A percentile compares a stretch with the other conserved stretches of the same genome.
phyloP scores from a whole-genome alignment of 2,888 invertebrate species.

The Caenorhabditis imperialis region DNA sequence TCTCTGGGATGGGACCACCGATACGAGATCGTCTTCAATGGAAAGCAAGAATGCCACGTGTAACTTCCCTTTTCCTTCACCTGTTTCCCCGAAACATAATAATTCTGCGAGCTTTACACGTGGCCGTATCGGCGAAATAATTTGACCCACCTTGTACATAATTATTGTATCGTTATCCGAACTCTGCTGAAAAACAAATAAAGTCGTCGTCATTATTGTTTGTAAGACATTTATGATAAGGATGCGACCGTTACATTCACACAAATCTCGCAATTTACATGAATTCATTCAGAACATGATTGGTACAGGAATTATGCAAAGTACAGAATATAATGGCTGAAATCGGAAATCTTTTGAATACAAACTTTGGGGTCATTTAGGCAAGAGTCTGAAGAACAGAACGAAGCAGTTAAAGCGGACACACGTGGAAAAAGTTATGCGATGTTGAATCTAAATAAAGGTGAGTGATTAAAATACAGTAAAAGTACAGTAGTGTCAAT shows the following conservation, averaged over 20 bases:
- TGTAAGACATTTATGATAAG: too few relatives aligned
- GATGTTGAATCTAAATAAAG: too few relatives aligned
- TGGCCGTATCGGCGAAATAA: background rate
- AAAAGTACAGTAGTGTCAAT: background rate
- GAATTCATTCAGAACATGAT: background rate
- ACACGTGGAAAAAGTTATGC: conserved; percentile 19
- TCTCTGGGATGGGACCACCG: conserved; percentile 77
- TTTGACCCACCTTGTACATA: conserved; percentile 22
- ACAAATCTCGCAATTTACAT: too few relatives aligned
- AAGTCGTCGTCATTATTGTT: too few relatives aligned
- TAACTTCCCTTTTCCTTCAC: background rate
- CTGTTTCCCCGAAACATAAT: too few relatives aligned
- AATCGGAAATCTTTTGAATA: background rate
- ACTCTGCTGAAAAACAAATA: background rate
- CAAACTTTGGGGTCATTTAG: background rate
- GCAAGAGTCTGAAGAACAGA: conserved; percentile 3
- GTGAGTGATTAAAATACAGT: background rate
- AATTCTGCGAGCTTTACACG: conserved; percentile 10
- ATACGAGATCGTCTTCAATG: conserved; percentile 61
- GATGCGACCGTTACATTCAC: too few relatives aligned
- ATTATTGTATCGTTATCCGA: background rate
- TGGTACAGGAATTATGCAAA: background rate
- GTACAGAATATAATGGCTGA: background rate
- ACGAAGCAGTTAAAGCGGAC: conserved; percentile 2
- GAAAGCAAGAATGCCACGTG: conserved; percentile 24